A percentile compares a stretch with the other conserved stretches of the same genome.
Evolutionary conservation across 2,888 invertebrate species (phyloP).

Genomic region (Sarcophaga subvicina): DNA sequence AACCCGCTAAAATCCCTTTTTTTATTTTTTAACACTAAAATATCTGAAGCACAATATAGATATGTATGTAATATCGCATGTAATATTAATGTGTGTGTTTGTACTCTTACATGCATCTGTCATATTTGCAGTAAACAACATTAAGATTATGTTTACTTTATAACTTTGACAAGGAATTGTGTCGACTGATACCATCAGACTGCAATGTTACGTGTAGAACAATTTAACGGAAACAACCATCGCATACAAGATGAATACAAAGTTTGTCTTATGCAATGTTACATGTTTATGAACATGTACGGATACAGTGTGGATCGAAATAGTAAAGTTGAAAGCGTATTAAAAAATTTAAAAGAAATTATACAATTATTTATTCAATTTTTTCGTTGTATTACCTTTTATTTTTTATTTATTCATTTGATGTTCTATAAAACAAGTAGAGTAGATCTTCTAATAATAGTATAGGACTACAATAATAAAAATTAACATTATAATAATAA

Average conservation of each 20-base stretch:
- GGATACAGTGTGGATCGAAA: too few relatives aligned
- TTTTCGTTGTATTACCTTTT: too few relatives aligned
- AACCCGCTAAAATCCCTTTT: too few relatives aligned
- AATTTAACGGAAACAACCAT: neutral
- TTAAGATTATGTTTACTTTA: conserved; percentile 60
- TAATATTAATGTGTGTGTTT: neutral
- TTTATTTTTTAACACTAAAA: too few relatives aligned
- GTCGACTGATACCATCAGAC: conserved; percentile 55
- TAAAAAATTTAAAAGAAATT: too few relatives aligned
- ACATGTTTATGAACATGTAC: conserved; percentile 41
- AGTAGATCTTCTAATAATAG: too few relatives aligned
- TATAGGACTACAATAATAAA: too few relatives aligned
- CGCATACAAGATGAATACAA: too few relatives aligned
- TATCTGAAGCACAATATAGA: neutral
- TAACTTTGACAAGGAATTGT: conserved; percentile 54
- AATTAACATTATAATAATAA: too few relatives aligned
- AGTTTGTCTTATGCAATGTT: conserved; percentile 8
- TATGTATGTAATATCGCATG: neutral
- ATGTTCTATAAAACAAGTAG: too few relatives aligned
- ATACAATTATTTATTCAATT: conserved; percentile 14
- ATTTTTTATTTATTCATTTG: too few relatives aligned
- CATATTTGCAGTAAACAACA: conserved; percentile 54
- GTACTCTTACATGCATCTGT: conserved; percentile 26
- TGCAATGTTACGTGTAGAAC: conserved; percentile 39
- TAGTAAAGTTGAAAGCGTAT: too few relatives aligned